phyloP scores from a whole-genome alignment of 37 sponge, comb jelly and placozoan species.

The Lycopodina hypogea region DNA sequence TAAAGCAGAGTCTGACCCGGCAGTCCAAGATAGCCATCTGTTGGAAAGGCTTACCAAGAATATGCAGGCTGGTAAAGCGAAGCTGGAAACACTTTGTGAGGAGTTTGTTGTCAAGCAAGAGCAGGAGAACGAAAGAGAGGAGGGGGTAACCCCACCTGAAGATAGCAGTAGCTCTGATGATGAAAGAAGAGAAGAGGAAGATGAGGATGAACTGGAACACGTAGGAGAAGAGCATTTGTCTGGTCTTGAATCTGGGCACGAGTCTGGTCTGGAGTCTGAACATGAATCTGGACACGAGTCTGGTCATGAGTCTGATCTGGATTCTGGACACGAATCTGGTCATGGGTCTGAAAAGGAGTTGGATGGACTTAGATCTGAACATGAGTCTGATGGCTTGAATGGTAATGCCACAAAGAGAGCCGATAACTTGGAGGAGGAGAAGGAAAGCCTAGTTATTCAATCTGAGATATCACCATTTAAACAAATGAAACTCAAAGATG shows the following conservation, averaged over 20 bases:
- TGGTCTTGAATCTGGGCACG: not conserved
- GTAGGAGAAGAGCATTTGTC: not conserved
- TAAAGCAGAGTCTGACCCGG: slow-evolving; percentile 51
- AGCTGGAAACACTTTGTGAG: slow-evolving; percentile 45
- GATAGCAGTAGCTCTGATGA: not conserved
- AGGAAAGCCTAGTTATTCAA: no score
- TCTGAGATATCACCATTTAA: no score
- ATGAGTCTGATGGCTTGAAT: not conserved
- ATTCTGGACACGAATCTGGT: not conserved
- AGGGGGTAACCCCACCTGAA: no score
- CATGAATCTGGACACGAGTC: not conserved
- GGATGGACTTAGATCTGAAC: not conserved
- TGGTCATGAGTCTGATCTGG: not conserved
- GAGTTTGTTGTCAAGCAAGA: slow-evolving; percentile 68
- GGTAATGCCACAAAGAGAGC: not conserved
- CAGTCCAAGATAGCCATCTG: slow-evolving; percentile 28
- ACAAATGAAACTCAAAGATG: no score
- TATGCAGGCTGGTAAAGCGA: slow-evolving; percentile 27
- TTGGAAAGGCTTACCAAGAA: slow-evolving; percentile 22
- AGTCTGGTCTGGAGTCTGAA: no score
- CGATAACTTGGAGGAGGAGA: not conserved
- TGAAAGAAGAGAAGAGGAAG: slow-evolving; percentile 22
- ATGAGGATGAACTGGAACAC: slow-evolving; percentile 12
- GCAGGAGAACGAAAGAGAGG: slow-evolving; percentile 19
- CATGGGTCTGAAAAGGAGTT: not conserved